Evolutionary conservation across 92 coral and sea anemone species (phyloP).

Genomic region (Phenganax subtilis): DNA sequence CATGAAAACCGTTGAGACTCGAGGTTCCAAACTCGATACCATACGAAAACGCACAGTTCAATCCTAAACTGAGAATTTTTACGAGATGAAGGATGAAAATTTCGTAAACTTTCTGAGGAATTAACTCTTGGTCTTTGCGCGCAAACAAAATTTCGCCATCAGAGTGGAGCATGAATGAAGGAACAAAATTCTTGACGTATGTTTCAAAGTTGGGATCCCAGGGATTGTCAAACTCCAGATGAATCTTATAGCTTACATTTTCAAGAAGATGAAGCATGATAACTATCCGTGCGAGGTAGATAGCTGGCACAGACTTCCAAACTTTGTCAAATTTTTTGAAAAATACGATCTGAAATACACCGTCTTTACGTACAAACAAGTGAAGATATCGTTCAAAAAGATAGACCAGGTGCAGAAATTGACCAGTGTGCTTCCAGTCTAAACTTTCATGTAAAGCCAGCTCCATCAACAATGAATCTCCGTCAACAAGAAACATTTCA

Average conservation of each 20-base stretch:
- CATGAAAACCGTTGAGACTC: conserved; percentile 9
- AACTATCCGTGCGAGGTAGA: conserved; percentile 53
- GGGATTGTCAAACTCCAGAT: conserved; percentile 25
- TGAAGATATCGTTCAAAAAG: conserved; percentile 59
- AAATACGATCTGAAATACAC: conserved; percentile 54
- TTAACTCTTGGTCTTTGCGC: background rate
- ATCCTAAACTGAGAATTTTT: conserved; percentile 36
- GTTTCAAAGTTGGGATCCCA: conserved; percentile 38
- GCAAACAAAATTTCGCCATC: conserved; percentile 45
- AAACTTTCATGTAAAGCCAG: conserved; percentile 47
- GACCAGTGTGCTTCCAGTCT: conserved; percentile 64
- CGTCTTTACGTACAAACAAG: conserved; percentile 62
- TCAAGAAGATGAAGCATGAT: conserved; percentile 47
- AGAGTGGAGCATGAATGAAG: conserved; percentile 56
- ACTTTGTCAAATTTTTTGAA: conserved; percentile 47
- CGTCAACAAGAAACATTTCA: conserved; percentile 64
- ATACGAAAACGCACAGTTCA: conserved; percentile 54
- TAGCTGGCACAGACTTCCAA: conserved; percentile 48
- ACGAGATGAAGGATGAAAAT: conserved; percentile 34
- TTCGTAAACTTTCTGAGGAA: conserved; percentile 20
- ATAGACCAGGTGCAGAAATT: conserved; percentile 56
- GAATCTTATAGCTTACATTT: conserved; percentile 43
- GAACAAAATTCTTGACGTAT: conserved; percentile 37
- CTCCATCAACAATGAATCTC: conserved; percentile 66
- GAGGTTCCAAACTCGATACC: conserved; percentile 38